A percentile compares a stretch with the other conserved stretches of the same genome.
Conservation (phyloP, 2,113 vertebrate genomes). For the Hemiprocne comata region DNA sequence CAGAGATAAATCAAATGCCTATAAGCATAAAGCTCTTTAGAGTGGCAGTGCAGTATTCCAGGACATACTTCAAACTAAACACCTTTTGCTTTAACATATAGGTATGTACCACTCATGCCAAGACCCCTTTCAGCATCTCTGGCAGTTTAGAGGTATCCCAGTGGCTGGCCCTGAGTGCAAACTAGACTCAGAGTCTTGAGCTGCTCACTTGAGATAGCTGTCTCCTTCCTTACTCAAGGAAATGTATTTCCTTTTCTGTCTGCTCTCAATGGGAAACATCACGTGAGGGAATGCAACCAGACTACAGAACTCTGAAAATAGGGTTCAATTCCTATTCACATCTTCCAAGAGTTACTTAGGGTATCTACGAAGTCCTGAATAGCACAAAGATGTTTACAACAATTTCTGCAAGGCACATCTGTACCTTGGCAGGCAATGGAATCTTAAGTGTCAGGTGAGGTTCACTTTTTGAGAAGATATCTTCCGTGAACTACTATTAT, state of each 20-base stretch:
- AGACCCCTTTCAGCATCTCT: neutral
- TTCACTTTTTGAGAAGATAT: neutral
- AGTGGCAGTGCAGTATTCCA: neutral
- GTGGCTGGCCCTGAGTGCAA: neutral
- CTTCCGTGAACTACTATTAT: neutral
- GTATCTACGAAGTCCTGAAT: neutral
- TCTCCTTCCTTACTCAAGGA: neutral
- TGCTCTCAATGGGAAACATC: neutral
- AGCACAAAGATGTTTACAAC: neutral
- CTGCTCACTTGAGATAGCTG: neutral
- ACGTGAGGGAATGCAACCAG: neutral
- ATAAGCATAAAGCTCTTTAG: neutral
- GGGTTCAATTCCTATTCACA: neutral
- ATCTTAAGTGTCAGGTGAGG: neutral
- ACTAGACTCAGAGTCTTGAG: neutral
- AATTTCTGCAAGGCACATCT: neutral
- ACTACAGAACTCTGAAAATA: neutral
- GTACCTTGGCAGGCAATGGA: neutral
- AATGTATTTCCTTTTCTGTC: neutral
- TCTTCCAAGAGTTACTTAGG: neutral
- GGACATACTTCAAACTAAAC: neutral
- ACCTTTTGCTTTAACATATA: neutral
- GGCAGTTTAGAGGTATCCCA: neutral
- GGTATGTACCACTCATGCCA: neutral
- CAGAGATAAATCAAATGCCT: neutral